A percentile compares a stretch with the other conserved stretches of the same genome.
phyloP scores from a whole-genome alignment of 2,797 vertebrate species.

The Cossypha caffra region DNA sequence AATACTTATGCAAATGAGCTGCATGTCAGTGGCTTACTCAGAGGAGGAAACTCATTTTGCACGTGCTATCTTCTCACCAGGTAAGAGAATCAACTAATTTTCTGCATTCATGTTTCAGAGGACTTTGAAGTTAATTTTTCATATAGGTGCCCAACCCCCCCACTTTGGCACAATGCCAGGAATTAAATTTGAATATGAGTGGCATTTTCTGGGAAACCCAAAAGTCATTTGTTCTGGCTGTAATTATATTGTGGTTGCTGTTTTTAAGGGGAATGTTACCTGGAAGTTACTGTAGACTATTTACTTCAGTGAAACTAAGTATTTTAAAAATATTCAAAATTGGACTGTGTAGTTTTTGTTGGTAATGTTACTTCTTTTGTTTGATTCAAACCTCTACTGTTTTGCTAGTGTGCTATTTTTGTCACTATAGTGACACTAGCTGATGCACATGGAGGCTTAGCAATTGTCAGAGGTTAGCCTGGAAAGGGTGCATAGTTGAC shows the following conservation, averaged over 20 bases:
- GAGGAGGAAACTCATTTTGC: conserved; percentile 70
- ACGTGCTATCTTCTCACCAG: conserved; percentile 61
- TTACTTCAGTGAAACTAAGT: neutral
- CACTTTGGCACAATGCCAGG: conserved; percentile 14
- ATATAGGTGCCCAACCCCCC: neutral
- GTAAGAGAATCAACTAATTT: conserved; percentile 71
- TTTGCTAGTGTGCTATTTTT: neutral
- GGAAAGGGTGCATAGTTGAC: neutral
- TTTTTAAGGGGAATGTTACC: neutral
- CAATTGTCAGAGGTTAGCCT: neutral
- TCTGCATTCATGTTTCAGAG: neutral
- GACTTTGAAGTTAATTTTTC: neutral
- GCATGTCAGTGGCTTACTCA: conserved; percentile 50
- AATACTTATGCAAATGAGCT: conserved; percentile 67
- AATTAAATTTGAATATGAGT: conserved; percentile 1
- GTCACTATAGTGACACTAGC: conserved; percentile 28
- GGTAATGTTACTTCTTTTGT: neutral
- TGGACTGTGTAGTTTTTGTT: neutral
- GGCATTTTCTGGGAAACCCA: conserved; percentile 1
- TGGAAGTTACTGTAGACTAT: neutral
- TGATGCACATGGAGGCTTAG: conserved; percentile 24
- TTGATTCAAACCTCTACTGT: neutral
- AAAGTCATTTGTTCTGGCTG: neutral
- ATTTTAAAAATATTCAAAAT: neutral
- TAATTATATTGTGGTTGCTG: neutral